These are phyloP conservation scores for Momotus momota DNA, from an alignment of 2,797 vertebrate genomes.

Conservation along the genomic window DNA sequence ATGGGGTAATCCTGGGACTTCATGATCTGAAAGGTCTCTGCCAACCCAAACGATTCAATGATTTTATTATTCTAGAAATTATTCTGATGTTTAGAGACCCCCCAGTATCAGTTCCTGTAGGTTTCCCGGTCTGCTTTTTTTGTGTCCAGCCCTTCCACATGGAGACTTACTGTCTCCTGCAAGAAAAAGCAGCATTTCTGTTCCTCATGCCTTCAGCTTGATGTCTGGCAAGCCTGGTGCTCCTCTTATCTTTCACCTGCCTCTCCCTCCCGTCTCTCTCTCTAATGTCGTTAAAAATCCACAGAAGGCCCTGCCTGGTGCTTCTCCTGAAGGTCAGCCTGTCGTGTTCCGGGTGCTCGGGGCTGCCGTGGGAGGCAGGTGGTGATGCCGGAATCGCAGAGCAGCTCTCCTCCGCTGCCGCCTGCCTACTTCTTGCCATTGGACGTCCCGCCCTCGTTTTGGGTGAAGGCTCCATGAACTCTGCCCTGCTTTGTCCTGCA, in stretches of 20 bases:
- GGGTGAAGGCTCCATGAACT: background rate
- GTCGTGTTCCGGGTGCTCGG: background rate
- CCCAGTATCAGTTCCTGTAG: rapidly evolving
- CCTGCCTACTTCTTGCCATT: rapidly evolving
- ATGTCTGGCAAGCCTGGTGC: background rate
- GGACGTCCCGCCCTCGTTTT: background rate
- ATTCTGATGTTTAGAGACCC: too few species aligned
- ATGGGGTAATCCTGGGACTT: too few species aligned
- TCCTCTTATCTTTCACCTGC: background rate
- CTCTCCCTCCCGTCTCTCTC: background rate
- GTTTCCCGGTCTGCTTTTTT: background rate
- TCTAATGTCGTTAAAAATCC: background rate
- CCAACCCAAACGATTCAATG: too few species aligned
- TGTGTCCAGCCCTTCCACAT: background rate
- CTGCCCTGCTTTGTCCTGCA: background rate
- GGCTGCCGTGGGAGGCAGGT: rapidly evolving
- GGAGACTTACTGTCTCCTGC: rapidly evolving
- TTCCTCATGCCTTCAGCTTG: background rate
- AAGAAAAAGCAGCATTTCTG: background rate
- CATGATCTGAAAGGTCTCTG: too few species aligned
- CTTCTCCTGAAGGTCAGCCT: background rate
- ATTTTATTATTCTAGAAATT: too few species aligned
- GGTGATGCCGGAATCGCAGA: rapidly evolving
- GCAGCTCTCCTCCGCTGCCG: background rate
- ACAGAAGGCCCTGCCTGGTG: background rate